Base-by-base conservation (phyloP, 2,797 vertebrate genomes). In the Pangasius mekongensis region DNA sequence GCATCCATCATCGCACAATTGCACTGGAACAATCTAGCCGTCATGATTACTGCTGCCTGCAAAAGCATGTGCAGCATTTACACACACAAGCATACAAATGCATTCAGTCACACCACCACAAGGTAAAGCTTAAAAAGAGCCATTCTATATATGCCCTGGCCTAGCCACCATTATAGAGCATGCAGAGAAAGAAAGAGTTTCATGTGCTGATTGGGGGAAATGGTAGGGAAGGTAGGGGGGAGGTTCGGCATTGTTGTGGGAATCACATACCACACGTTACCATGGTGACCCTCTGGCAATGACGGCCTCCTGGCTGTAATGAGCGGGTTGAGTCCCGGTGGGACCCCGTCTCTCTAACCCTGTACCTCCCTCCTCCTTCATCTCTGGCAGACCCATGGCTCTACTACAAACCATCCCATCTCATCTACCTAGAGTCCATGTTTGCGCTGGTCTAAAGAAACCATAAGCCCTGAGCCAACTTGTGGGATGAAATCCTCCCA, bases 191-290 rank as follows among this genome's bases (percentile, higher is more conserved):
- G 27, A 18, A 77, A 73, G 2, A 54, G 84, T 89, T 91, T 62
- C 20, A 81, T 89, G 87, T 82, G 83, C 83, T 90, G 91, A 91
- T 93, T 91, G 89, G 90, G 86, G 62, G 71, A 86, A 91, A 91
- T 71, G 86, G 74, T 83, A 91, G 92, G 69, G 92, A 69, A 91
- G 91, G 90, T 91, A 93, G 90, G 93, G 94, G 81, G 89, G 67
- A 92, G 78, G 78, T 39, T 93, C 89, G 93, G 94, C 94, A 96
- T 96, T 96, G 96, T 96, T 96, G 95, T 93, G 95, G 94, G 94
- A 96, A 96, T 96, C 94, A 94, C 95, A 96, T 93, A 94, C 93
- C 92, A 92, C 88, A 89, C 83, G 95, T 97, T 97, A 92, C 95
- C 95, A 96, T 96, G 93, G 94, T 90, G 89, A 97, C 95, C 90